Evolutionary conservation across 2,888 invertebrate genomes (phyloP).

Genomic region (Polydesmus complanatus): DNA sequence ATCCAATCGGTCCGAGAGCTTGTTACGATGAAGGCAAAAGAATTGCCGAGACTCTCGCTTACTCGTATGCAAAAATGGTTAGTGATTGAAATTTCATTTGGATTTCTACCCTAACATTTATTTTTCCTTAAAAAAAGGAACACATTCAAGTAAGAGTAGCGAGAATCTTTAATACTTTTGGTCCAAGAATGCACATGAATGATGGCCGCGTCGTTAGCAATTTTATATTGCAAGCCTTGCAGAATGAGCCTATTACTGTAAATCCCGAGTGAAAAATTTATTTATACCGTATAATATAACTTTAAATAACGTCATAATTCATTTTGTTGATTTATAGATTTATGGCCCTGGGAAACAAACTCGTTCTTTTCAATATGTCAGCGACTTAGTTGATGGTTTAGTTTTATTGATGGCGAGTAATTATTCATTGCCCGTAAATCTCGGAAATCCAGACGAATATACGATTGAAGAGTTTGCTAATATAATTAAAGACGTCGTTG

Average conservation of each 20-base stretch:
- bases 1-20: conserved; percentile 89
- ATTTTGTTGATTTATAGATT: conserved; percentile 29
- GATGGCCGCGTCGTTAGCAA: conserved; percentile 98
- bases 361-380: conserved; percentile 94
- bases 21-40: conserved; percentile 99
- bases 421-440: conserved; percentile 81
- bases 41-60: conserved; percentile 87
- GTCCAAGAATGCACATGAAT: conserved; percentile 97
- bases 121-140: conserved; percentile 44
- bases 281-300: not conserved
- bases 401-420: conserved; percentile 85
- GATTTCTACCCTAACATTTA: not conserved
- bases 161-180: conserved; percentile 96
- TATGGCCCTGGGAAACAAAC: conserved; percentile 47
- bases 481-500: conserved; percentile 37
- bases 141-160: conserved; percentile 89
- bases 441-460: conserved; percentile 97
- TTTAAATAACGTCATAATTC: not conserved
- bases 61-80: conserved; percentile 86
- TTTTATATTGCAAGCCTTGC: conserved; percentile 90
- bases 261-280: not conserved
- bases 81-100: not conserved
- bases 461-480: conserved; percentile 61
- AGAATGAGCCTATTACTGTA: conserved; percentile 84
- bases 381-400: conserved; percentile 89